Evolutionary conservation across 1,140 invertebrate genomes (phyloP).

Genomic region (Cyclargus thomasi): DNA sequence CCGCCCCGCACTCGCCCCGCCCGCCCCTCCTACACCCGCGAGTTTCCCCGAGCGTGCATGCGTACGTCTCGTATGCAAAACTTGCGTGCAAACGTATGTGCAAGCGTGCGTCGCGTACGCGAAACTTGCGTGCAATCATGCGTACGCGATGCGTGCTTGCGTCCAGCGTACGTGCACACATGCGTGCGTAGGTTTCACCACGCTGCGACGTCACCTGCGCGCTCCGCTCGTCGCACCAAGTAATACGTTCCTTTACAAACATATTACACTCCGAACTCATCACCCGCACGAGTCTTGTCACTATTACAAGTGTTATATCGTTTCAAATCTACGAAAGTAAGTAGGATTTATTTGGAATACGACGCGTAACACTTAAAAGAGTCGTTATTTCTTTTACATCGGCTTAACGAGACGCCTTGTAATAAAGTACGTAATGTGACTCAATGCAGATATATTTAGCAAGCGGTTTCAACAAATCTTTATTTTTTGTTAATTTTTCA

Average conservation of each 20-base stretch:
- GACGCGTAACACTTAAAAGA: no score
- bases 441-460: not conserved
- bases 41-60: not conserved
- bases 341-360: not conserved
- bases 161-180: not conserved
- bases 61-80: not conserved
- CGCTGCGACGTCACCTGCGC: not conserved
- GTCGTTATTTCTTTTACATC: no score
- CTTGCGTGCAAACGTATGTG: not conserved
- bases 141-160: not conserved
- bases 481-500: conserved; percentile 10
- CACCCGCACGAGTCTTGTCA: conserved; percentile 5
- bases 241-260: conserved; percentile 16
- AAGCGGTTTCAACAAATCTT: conserved; percentile 4
- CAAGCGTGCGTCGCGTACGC: not conserved
- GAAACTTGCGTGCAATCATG: not conserved
- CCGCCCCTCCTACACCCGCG: not conserved
- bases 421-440: not conserved
- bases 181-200: not conserved
- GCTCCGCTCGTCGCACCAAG: conserved; percentile 4
- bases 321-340: not conserved
- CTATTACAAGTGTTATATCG: conserved; percentile 4
- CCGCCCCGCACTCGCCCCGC: conserved; percentile 27
- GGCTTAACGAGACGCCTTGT: not conserved
- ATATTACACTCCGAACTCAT: conserved; percentile 14